Evolutionary conservation across 2,888 invertebrate species (phyloP), one percentile per base, ranked within the genome.

Genomic region (Macropis europaea): DNA sequence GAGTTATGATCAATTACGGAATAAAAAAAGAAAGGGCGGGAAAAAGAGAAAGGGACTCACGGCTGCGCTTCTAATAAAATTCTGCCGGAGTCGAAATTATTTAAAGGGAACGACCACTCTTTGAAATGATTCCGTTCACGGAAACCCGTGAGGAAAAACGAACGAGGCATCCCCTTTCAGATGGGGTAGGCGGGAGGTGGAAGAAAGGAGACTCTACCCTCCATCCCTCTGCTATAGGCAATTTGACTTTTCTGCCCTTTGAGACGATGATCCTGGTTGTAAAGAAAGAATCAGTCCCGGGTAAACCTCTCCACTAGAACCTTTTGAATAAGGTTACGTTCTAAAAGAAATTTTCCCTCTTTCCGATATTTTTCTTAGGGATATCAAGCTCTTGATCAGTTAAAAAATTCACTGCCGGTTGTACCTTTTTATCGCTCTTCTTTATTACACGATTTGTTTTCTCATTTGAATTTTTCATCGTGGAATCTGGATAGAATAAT

Each of bases 201-300:
- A 70, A 70, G 68, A 67, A 67, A 59, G 30, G 60, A 59, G 54
- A 66, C 43, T 26, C 52, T 45, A 38, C 47, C 45, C 60, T 28
- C 28, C 28, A 13, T 17, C 32, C n/a, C 26, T 6, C n/a, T 6
- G 54, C 42, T 69, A 68, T 56, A 53, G 70, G 48, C 79, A 79
- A 82, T 79, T 73, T 70, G 77, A 72, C 77, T 82, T 75, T 70
- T 61, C 68, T 67, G 77, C 73, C 66, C 62, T 77, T 67, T 52
- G 56, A 60, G 64, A 63, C 73, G 64, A 61, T 63, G 72, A 79
- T 79, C 67, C 69, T 5, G 50, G 60, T 26, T 71, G 62, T 64
- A 52, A 73, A 80, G 50, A 57, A 67, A 61, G 61, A 70, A 75
- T 81, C 75, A 62, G 56, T 69, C 64, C 36, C 36, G 36, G 26